phyloP scores from a whole-genome alignment of 2,113 vertebrate species.

The Amphilophus citrinellus region DNA sequence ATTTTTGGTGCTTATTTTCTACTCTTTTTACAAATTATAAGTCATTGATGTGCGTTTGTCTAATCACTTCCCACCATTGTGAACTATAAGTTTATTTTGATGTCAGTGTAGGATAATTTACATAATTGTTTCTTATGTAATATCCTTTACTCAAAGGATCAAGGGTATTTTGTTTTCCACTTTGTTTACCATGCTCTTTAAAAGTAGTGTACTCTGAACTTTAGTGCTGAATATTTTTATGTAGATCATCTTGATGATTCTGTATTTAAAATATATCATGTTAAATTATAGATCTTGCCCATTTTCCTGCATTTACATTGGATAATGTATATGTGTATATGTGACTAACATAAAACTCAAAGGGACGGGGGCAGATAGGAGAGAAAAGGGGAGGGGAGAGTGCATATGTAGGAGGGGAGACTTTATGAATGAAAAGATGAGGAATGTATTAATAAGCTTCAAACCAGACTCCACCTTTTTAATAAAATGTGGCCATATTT shows the following conservation, averaged over 20 bases:
- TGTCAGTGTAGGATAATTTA: background rate
- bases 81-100: background rate
- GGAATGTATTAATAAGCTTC: too few relatives aligned
- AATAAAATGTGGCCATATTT: background rate
- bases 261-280: background rate
- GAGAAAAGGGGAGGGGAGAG: background rate
- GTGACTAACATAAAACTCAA: background rate
- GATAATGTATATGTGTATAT: background rate
- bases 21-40: background rate
- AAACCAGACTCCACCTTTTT: background rate
- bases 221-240: background rate
- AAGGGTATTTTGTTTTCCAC: background rate
- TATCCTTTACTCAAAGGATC: constrained; percentile 11
- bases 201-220: constrained; percentile 1
- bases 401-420: background rate
- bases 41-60: background rate
- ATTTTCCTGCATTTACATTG: background rate
- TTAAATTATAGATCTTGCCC: background rate
- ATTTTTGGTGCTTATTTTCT: background rate
- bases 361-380: background rate
- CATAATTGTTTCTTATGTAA: constrained; percentile 15
- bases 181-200: constrained; percentile 1
- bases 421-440: background rate
- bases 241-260: background rate
- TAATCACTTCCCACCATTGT: background rate